phyloP scores from a whole-genome alignment of 2,797 vertebrate genomes.

The Notolabrus celidotus region DNA sequence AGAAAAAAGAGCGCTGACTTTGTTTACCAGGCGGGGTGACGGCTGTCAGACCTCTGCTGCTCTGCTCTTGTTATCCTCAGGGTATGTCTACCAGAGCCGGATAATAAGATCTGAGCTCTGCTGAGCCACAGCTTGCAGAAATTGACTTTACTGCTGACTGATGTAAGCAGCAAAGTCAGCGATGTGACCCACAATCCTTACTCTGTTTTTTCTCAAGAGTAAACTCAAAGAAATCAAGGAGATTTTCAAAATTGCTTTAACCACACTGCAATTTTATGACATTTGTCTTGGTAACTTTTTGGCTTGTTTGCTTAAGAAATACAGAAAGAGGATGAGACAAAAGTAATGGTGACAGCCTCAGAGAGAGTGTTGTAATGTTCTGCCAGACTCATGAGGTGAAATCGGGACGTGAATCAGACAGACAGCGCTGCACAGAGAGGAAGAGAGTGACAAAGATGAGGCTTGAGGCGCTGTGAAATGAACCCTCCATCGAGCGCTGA shows the following conservation, averaged over 20 bases:
- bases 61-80: constrained; percentile 33
- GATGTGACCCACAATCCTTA: constrained; percentile 46
- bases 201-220: constrained; percentile 24
- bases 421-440: constrained; percentile 19
- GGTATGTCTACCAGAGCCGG: constrained; percentile 48
- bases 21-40: constrained; percentile 52
- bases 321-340: neutral
- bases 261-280: constrained; percentile 5
- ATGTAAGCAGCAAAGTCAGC: constrained; percentile 33
- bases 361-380: constrained; percentile 5
- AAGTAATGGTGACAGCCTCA: neutral
- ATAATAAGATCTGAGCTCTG: constrained; percentile 59
- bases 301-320: neutral
- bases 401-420: constrained; percentile 18
- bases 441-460: constrained; percentile 36
- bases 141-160: constrained; percentile 39
- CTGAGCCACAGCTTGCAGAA: constrained; percentile 32
- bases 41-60: constrained; percentile 38
- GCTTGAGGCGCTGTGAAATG: constrained; percentile 27
- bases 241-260: constrained; percentile 8
- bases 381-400: constrained; percentile 17
- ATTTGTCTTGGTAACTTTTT: constrained; percentile 4
- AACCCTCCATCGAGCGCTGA: constrained; percentile 6
- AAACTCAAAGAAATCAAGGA: constrained; percentile 15
- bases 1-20: constrained; percentile 35